A percentile compares a stretch with the other conserved stretches of the same genome.
Evolutionary conservation across 2,797 vertebrate genomes (phyloP).

Genomic region (Hyperoplus immaculatus): DNA sequence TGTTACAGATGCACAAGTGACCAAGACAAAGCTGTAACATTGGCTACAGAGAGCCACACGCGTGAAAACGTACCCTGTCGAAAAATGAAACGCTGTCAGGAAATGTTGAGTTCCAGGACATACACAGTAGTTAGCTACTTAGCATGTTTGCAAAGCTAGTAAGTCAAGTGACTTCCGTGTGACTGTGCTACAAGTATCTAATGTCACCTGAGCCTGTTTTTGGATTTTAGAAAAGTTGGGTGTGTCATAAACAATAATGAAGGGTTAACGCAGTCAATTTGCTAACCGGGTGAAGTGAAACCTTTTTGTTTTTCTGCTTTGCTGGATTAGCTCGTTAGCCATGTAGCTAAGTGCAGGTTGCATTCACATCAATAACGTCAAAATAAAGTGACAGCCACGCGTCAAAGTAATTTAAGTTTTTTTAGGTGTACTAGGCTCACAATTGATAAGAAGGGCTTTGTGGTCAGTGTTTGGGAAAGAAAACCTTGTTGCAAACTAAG

Average conservation of each 20-base stretch:
- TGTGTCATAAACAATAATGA: background rate
- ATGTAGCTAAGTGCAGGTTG: conserved; percentile 28
- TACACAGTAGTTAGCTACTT: conserved; percentile 59
- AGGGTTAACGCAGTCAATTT: background rate
- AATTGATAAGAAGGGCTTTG: no score
- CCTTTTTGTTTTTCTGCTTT: conserved; percentile 14
- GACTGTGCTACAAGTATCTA: conserved; percentile 26
- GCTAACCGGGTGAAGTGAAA: background rate
- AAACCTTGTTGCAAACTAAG: background rate
- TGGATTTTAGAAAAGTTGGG: background rate
- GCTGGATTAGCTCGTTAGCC: conserved; percentile 51
- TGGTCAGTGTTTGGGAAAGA: background rate
- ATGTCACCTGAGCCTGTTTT: background rate
- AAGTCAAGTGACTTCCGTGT: conserved; percentile 71
- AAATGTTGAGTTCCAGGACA: conserved; percentile 75
- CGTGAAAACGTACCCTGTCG: background rate
- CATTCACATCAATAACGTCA: background rate
- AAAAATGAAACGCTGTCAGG: background rate
- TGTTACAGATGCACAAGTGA: background rate
- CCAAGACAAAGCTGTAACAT: rapidly evolving
- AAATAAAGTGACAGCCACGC: background rate
- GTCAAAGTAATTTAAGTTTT: background rate
- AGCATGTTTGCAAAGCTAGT: conserved; percentile 61
- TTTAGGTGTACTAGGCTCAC: background rate
- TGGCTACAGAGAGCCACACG: rapidly evolving